phyloP scores from a whole-genome alignment of 2,888 invertebrate genomes.

The Hedychridium roseum region DNA sequence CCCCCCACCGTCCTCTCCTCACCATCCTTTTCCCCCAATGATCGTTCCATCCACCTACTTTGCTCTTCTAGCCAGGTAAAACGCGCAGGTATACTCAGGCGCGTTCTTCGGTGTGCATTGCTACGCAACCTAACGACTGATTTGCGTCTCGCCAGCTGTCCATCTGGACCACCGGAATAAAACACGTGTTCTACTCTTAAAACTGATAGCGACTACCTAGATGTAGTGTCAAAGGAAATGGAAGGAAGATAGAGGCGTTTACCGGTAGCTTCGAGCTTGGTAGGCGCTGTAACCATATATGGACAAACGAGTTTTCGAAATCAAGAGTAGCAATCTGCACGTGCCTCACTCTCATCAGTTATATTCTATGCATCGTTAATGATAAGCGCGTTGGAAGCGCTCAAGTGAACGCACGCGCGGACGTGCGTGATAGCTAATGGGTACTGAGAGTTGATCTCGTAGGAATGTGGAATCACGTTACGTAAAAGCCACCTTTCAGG shows the following conservation, averaged over 20 bases:
- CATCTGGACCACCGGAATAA: constrained; percentile 35
- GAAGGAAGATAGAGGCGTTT: constrained; percentile 2
- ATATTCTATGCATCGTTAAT: too few species aligned
- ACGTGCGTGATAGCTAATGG: constrained; percentile 15
- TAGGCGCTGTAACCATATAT: not conserved
- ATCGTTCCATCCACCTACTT: constrained; percentile 33
- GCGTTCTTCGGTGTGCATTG: constrained; percentile 19
- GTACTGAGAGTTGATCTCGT: constrained; percentile 7
- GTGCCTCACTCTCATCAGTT: too few species aligned
- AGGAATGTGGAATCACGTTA: constrained; percentile 32
- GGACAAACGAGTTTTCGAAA: not conserved
- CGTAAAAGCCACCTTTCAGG: constrained; percentile 27
- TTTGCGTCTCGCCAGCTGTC: constrained; percentile 25
- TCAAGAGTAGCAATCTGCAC: too few species aligned
- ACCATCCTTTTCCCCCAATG: constrained; percentile 26
- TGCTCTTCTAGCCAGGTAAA: constrained; percentile 33
- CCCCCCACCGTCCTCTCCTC: constrained; percentile 8
- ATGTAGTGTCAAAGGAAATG: not conserved
- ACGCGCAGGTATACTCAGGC: constrained; percentile 16
- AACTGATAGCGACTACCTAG: constrained; percentile 1
- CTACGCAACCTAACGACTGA: constrained; percentile 25
- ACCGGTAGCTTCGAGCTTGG: constrained; percentile 5
- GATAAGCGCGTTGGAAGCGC: too few species aligned
- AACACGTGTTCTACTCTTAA: constrained; percentile 29
- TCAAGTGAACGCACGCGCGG: too few species aligned